Percentiles rank a stretch among this genome's conserved stretches.
phyloP scores from a whole-genome alignment of 2,113 vertebrate species.

The Mesoclemmys tuberculata region DNA sequence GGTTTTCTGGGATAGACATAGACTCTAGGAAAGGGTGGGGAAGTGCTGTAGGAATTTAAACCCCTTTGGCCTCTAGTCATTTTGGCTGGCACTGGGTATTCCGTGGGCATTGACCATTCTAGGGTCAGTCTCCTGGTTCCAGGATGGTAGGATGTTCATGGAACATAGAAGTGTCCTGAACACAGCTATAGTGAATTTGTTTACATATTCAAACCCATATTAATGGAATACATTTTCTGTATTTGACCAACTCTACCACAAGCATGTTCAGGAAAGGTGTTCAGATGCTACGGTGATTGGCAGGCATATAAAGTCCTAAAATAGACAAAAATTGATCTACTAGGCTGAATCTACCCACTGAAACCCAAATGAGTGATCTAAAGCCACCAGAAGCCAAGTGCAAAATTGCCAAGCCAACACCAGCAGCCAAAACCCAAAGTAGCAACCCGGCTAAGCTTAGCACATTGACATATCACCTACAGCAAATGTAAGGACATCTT shows the following conservation, averaged over 20 bases:
- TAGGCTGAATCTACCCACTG: not conserved
- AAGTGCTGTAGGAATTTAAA: not conserved
- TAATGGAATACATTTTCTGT: not conserved
- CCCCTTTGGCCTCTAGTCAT: not conserved
- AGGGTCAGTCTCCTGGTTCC: not conserved
- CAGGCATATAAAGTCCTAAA: not conserved
- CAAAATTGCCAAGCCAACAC: not conserved
- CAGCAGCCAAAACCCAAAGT: not conserved
- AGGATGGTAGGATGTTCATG: not conserved
- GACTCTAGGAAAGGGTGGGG: not conserved
- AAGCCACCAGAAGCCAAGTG: not conserved
- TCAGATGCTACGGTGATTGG: not conserved
- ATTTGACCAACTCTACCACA: not conserved
- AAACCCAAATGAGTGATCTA: not conserved
- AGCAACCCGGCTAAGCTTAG: not conserved
- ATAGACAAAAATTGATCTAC: not conserved
- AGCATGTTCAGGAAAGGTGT: not conserved
- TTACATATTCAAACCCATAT: not conserved
- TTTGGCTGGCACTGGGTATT: not conserved
- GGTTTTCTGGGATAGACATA: not conserved
- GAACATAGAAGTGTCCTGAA: not conserved
- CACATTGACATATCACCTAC: not conserved
- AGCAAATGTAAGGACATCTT: not conserved
- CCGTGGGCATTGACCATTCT: not conserved
- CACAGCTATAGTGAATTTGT: not conserved